Base-by-base conservation (phyloP, 2,888 invertebrate genomes). In the Drepanosiphum platanoidis region DNA sequence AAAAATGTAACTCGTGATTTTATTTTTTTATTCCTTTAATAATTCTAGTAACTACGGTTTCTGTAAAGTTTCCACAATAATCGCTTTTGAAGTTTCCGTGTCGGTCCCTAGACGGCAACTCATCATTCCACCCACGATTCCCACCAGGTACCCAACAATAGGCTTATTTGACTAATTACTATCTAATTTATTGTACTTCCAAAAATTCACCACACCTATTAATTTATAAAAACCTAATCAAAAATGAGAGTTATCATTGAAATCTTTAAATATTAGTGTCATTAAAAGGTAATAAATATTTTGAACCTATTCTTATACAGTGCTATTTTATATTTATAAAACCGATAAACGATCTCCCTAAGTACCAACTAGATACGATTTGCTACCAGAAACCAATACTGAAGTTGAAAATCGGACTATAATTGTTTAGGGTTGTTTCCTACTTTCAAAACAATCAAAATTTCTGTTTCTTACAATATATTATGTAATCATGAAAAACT, bases 71-170 rank as follows among this genome's bases (percentile, higher is more conserved):
- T 74, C 18, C 52, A 13, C 64, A 74, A 66, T 52, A 75, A 83
- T 83, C 42, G 46, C 42, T 81, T 81, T 81, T 58, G 46, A 83
- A 83, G 83, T 83, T 82, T 52, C 66, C 9, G 74, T 74, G 66
- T 66, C 75, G 27, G 66, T 75, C 74, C 74, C 83, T 11, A 83
- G 83, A 74, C 66, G 52, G 66, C 46, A 75, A 74, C 83, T 75
- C 64, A 83, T 75, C 74, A 75, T 74, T 83, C 42, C 18, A 64
- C 46, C 32, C 7, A 66, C 72, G 4, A 7, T 75, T 66, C 39
- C 61, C 34, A 32, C 18, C 8, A 32, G 61, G 13, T 15, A 66
- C 11, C 18, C 42, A 42, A 22, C 42, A 61, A 64, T 82, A 39
- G 36, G 11, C 52, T 58, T 81, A 58, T 81, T n/a, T 27, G 22